Evolutionary conservation across 2,888 invertebrate genomes (phyloP).

Genomic region (Neocrepidodera transversa): DNA sequence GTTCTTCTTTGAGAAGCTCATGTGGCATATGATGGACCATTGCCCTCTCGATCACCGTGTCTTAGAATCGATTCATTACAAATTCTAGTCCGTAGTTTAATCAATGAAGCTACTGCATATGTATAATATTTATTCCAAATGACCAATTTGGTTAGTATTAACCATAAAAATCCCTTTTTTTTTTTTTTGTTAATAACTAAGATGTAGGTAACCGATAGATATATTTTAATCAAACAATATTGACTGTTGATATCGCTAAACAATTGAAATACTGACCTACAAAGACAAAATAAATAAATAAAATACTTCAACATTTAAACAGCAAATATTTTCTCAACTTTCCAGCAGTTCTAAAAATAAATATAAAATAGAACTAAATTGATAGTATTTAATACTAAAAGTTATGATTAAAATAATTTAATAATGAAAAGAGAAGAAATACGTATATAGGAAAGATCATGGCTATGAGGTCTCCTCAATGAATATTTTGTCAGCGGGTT

Average conservation of each 20-base stretch:
- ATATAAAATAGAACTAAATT: no score
- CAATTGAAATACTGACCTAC: slow-evolving; percentile 17
- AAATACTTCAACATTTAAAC: slow-evolving; percentile 15
- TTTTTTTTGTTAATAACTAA: neutral
- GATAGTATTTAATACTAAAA: no score
- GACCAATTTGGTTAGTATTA: no score
- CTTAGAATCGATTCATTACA: neutral
- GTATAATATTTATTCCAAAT: no score
- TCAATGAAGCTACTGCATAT: no score
- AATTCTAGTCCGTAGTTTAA: neutral
- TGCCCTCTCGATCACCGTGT: neutral
- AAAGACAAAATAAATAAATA: slow-evolving; percentile 25
- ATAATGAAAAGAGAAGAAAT: no score
- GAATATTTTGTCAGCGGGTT: no score
- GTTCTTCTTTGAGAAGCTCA: slow-evolving; percentile 29
- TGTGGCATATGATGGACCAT: neutral
- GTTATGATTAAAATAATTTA: no score
- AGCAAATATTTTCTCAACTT: neutral
- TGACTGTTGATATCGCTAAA: slow-evolving; percentile 15
- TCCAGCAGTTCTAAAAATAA: neutral
- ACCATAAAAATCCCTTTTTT: no score
- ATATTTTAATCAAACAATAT: slow-evolving; percentile 9
- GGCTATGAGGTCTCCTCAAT: no score
- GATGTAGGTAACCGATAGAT: neutral
- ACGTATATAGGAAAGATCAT: no score